phyloP scores from a whole-genome alignment of 2,113 vertebrate genomes.

The Romanogobio albipinnatus region DNA sequence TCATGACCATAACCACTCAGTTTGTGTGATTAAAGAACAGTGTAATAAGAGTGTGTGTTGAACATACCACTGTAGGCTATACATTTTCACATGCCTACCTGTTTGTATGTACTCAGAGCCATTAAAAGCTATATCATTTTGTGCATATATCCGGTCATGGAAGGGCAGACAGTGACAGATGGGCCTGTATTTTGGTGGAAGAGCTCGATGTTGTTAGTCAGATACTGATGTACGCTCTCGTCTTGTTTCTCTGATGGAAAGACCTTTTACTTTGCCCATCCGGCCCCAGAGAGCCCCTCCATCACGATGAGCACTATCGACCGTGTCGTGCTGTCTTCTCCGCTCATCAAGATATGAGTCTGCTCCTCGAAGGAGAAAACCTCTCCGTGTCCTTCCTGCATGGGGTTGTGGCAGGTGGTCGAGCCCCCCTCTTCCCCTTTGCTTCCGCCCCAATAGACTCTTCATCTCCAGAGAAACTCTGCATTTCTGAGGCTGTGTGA shows the following conservation, averaged over 20 bases:
- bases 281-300: conserved; percentile 48
- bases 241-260: conserved; percentile 44
- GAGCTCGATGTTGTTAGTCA: conserved; percentile 22
- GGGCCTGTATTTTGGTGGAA: conserved; percentile 63
- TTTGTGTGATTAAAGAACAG: background rate
- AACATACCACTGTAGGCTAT: conserved; percentile 16
- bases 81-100: conserved; percentile 13
- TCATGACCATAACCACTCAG: background rate
- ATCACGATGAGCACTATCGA: conserved; percentile 58
- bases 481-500: conserved; percentile 54
- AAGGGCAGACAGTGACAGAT: conserved; percentile 73
- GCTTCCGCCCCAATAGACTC: conserved; percentile 38
- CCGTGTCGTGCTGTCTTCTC: conserved; percentile 37
- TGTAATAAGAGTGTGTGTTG: conserved; percentile 16
- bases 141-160: conserved; percentile 45
- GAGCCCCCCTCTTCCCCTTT: conserved; percentile 37
- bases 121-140: background rate
- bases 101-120: background rate
- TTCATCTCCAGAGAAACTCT: conserved; percentile 57
- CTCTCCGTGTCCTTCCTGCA: conserved; percentile 41
- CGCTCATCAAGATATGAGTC: conserved; percentile 21
- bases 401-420: conserved; percentile 69
- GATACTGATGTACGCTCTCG: conserved; percentile 37
- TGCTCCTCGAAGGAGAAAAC: background rate
- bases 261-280: conserved; percentile 58